phyloP scores from a whole-genome alignment of 2,888 invertebrate genomes.

The Sipunculus nudus region DNA sequence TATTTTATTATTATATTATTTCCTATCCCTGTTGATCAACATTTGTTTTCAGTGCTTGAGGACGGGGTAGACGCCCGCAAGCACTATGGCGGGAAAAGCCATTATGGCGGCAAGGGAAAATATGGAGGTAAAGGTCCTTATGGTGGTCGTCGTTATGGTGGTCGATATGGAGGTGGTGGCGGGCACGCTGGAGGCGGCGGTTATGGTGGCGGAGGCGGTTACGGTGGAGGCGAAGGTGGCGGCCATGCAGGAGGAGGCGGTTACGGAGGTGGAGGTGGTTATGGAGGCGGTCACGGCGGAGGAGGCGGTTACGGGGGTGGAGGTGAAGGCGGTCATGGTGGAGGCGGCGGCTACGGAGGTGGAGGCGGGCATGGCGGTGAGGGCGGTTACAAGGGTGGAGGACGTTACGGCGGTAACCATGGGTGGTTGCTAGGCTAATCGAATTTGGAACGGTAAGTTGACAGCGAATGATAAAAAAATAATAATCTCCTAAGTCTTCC shows the following conservation, averaged over 20 bases:
- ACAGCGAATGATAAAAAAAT: no score
- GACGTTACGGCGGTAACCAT: constrained; percentile 11
- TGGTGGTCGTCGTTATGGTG: constrained; percentile 13
- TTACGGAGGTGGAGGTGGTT: constrained; percentile 49
- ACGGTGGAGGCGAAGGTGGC: constrained; percentile 23
- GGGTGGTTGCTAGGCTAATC: no score
- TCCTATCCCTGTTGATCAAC: no score
- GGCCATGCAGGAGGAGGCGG: constrained; percentile 48
- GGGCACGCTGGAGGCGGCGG: constrained; percentile 36
- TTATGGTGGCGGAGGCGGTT: constrained; percentile 37
- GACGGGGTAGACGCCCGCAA: no score
- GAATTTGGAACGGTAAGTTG: no score
- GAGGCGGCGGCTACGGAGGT: constrained; percentile 50
- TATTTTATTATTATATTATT: no score
- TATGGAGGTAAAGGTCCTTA: no score
- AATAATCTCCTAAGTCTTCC: no score
- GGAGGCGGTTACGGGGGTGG: constrained; percentile 29
- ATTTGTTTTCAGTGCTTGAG: no score
- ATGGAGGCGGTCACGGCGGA: constrained; percentile 49
- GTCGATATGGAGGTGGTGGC: no score
- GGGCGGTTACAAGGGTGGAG: constrained; percentile 13
- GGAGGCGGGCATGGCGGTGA: constrained; percentile 33
- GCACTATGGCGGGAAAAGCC: no score
- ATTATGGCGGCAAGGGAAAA: no score
- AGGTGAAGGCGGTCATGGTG: constrained; percentile 52